Conservation (phyloP, 2,888 invertebrate genomes). For the Phragmatobia fuliginosa region DNA sequence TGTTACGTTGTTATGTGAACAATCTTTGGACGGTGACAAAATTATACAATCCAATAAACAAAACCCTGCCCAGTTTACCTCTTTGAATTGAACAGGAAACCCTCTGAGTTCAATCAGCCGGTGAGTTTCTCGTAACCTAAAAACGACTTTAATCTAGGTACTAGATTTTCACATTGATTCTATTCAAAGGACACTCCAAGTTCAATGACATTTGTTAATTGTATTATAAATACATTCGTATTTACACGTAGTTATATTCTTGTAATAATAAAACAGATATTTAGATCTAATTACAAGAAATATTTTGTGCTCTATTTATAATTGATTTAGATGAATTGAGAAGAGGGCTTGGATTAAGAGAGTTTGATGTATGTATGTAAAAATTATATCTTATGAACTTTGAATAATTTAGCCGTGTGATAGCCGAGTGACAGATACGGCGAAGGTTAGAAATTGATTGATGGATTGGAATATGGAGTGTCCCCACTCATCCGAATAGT, state of each 20-base stretch:
- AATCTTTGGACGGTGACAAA: not conserved
- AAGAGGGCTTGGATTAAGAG: no score
- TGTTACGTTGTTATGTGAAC: not conserved
- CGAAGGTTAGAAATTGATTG: no score
- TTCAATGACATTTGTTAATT: slow-evolving; percentile 1
- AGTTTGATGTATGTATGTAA: no score
- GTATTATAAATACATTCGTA: not conserved
- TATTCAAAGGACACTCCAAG: no score
- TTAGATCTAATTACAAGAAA: not conserved
- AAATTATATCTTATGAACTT: no score
- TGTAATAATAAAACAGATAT: not conserved
- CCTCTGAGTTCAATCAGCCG: not conserved
- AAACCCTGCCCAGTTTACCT: not conserved
- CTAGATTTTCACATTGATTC: no score
- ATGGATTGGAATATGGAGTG: no score
- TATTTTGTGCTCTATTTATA: not conserved
- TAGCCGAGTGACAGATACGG: no score
- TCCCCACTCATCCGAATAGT: no score
- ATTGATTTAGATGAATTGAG: not conserved
- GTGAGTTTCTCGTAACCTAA: not conserved
- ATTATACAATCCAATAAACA: not conserved
- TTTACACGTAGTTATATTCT: not conserved
- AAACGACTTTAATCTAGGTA: not conserved
- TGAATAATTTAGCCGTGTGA: no score
- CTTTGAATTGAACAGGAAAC: not conserved